Base-by-base conservation (phyloP, 2,888 invertebrate genomes). In the Acanthosepion esculentum region DNA sequence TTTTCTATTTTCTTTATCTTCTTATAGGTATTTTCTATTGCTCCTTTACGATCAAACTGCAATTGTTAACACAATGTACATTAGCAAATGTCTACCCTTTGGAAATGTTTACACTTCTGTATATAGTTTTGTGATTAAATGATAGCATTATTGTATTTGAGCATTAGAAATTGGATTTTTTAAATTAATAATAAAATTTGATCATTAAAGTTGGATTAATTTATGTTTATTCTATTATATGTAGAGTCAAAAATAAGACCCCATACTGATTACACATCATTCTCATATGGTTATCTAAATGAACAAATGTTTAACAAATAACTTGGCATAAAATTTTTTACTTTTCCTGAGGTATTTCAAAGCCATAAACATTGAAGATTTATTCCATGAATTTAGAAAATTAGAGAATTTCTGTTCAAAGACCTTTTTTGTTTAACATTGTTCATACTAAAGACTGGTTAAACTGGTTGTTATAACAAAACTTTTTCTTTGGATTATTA, bases 1-100 rank as follows among this genome's bases (percentile, higher is more conserved):
- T 78, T 78, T 78, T 78, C 78, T 78, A 78, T 78, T 78, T 78
- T 78, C 33, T 78, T 78, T 78, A n/a, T n/a, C 33, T 78, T 78
- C 78, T 78, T 78, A n/a, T 78, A 78, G 78, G 78, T 59, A 33
- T 78, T 78, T 78, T 29, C 78, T 78, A 10, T 10, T 78, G 78
- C n/a, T n/a, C n/a, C 78, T 78, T 78, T 78, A n/a, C n/a, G 33
- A 59, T 78, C 23, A n/a, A n/a, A n/a, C 12, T 33, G 33, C n/a
- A n/a, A 78, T n/a, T 78, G n/a, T 78, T 41, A 41, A 18, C 12
- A 12, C 29, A 78, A 15, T 78, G n/a, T 33, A n/a, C n/a, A 78
- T 78, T 15, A 78, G 10, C 5, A 78, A 78, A 41, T 33, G n/a
- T n/a, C n/a, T 33, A n/a, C 12, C 78, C n/a, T n/a, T 78, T 78